These are phyloP conservation scores for Sphaeridia pumilis DNA, from an alignment of 2,888 invertebrate species.

Conservation along the genomic window DNA sequence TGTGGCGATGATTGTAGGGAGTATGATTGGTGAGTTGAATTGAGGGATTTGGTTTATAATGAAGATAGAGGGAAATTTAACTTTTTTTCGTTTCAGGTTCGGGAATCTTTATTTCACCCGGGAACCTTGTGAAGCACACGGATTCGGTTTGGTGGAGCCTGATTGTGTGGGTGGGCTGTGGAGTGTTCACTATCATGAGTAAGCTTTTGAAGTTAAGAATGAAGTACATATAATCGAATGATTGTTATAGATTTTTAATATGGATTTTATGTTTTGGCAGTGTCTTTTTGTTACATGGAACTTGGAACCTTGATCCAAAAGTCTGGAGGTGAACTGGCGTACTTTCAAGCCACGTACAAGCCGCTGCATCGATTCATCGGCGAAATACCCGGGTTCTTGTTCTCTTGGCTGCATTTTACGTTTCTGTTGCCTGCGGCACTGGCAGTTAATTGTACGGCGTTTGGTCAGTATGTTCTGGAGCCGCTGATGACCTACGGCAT, in stretches of 20 bases:
- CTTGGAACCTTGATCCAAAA: slow-evolving; percentile 91
- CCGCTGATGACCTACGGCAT: slow-evolving; percentile 18
- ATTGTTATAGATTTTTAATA: background rate
- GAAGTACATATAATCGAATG: background rate
- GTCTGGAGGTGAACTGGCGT: slow-evolving; percentile 88
- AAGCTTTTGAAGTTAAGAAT: too few species aligned
- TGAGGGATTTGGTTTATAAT: too few species aligned
- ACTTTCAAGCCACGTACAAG: slow-evolving; percentile 81
- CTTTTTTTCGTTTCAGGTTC: slow-evolving; percentile 54
- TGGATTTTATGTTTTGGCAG: slow-evolving; percentile 42
- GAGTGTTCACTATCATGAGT: slow-evolving; percentile 79
- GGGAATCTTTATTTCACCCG: slow-evolving; percentile 96
- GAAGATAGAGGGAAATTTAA: background rate
- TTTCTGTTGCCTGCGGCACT: slow-evolving; percentile 86
- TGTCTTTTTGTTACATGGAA: slow-evolving; percentile 86
- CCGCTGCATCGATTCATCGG: slow-evolving; percentile 42
- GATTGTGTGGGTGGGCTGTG: slow-evolving; percentile 88
- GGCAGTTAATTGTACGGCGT: slow-evolving; percentile 85
- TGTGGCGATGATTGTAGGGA: slow-evolving; percentile 96
- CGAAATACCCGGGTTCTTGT: slow-evolving; percentile 78
- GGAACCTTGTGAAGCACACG: slow-evolving; percentile 78
- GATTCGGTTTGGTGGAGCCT: slow-evolving; percentile 90
- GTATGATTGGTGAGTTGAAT: slow-evolving; percentile 91
- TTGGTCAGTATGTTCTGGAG: slow-evolving; percentile 84
- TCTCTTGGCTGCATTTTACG: slow-evolving; percentile 60